Percentiles rank a stretch among this genome's conserved stretches.
phyloP scores from a whole-genome alignment of 2,888 invertebrate species.

The Metacarcinus magister region DNA sequence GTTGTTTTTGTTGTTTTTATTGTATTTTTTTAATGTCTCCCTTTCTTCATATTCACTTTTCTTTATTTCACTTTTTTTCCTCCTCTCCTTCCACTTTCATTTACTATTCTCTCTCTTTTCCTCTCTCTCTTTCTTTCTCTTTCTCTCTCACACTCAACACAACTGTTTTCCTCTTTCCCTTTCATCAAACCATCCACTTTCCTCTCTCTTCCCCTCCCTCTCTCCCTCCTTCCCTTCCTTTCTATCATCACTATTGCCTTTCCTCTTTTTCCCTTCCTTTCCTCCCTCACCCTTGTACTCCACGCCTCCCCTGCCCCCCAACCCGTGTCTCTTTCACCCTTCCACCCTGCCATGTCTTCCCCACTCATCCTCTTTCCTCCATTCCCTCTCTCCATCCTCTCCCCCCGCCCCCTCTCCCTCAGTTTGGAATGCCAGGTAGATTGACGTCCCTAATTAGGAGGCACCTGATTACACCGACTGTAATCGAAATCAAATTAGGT shows the following conservation, averaged over 20 bases:
- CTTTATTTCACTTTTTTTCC: not conserved
- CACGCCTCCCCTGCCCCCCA: not conserved
- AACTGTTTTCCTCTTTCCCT: not conserved
- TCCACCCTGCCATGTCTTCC: constrained; percentile 27
- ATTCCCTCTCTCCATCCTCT: not conserved
- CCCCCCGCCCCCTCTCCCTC: constrained; percentile 16
- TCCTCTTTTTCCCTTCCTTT: not conserved
- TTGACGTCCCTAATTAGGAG: constrained; percentile 77
- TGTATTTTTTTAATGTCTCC: not conserved
- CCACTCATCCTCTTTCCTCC: not conserved
- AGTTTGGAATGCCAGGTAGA: constrained; percentile 72
- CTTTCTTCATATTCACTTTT: not conserved
- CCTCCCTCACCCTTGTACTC: not conserved
- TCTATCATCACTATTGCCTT: not conserved
- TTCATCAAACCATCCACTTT: not conserved
- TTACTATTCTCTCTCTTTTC: constrained; percentile 26
- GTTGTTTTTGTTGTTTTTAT: no score
- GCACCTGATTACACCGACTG: constrained; percentile 73
- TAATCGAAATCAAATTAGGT: constrained; percentile 80
- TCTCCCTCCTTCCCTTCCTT: not conserved
- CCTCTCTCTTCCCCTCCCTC: not conserved
- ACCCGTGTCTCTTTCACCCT: not conserved
- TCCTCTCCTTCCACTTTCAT: not conserved
- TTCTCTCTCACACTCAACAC: not conserved
- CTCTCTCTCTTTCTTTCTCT: not conserved